Conservation (phyloP, 2,888 invertebrate genomes). For the Apamea epomidion region DNA sequence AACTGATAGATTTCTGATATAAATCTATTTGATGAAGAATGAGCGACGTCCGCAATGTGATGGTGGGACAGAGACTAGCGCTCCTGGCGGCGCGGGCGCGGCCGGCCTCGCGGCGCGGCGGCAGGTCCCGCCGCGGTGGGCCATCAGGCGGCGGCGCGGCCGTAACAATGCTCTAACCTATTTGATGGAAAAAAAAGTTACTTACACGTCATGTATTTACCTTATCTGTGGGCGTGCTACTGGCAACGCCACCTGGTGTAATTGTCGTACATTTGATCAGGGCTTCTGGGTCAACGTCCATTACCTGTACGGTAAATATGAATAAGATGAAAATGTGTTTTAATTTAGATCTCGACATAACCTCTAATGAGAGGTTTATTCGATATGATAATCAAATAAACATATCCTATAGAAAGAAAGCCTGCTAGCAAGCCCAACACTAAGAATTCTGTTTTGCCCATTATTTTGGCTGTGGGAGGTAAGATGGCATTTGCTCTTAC, state of each 20-base stretch:
- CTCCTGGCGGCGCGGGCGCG: no score
- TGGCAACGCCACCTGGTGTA: slow-evolving; percentile 85
- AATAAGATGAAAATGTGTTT: background rate
- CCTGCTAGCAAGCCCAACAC: background rate
- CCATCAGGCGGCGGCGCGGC: no score
- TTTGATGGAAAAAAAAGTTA: background rate
- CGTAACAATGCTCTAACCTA: background rate
- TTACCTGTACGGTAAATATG: slow-evolving; percentile 69
- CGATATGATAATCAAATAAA: background rate
- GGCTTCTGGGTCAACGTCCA: slow-evolving; percentile 88
- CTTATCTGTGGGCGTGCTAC: slow-evolving; percentile 83
- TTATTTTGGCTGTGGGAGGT: background rate
- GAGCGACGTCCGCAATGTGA: background rate
- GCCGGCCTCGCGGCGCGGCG: background rate
- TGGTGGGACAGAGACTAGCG: background rate
- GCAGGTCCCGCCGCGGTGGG: background rate
- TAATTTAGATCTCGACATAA: no score
- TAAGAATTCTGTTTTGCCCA: background rate
- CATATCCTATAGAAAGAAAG: background rate
- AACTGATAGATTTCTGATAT: background rate
- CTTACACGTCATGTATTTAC: slow-evolving; percentile 62
- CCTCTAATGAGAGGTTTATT: no score
- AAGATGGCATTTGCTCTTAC: background rate
- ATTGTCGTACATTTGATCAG: slow-evolving; percentile 88
- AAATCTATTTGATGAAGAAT: background rate